A percentile compares a stretch with the other conserved stretches of the same genome.
These are phyloP conservation scores for Bufotes viridis DNA, from an alignment of 2,797 vertebrate species.

Conservation along the genomic window DNA sequence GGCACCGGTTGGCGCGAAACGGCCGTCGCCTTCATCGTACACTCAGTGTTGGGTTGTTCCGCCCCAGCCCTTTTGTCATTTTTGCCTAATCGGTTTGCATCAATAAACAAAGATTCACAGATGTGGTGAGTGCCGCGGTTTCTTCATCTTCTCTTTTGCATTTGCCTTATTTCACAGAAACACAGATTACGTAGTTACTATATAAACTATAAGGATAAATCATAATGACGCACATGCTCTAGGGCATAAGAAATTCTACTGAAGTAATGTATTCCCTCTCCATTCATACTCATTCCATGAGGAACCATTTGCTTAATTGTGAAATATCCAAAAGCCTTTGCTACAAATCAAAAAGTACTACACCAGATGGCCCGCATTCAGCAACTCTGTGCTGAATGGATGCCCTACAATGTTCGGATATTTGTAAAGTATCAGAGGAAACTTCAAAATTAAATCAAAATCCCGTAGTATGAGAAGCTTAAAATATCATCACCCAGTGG, in stretches of 20 bases:
- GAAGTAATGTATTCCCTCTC: conserved; percentile 23
- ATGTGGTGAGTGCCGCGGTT: too few relatives aligned
- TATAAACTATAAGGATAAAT: conserved; percentile 4
- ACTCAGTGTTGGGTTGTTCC: too few relatives aligned
- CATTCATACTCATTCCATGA: conserved; percentile 10
- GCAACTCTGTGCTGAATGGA: conserved; percentile 27
- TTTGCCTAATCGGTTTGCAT: too few relatives aligned
- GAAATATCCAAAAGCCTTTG: conserved; percentile 25
- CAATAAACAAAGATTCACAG: too few relatives aligned
- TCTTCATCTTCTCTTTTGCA: too few relatives aligned
- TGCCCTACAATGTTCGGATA: conserved; percentile 49
- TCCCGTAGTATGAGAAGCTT: conserved; percentile 23
- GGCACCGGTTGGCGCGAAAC: too few relatives aligned
- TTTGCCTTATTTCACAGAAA: not conserved
- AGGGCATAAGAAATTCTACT: not conserved
- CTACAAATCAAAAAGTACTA: conserved; percentile 18
- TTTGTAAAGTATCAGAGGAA: conserved; percentile 23
- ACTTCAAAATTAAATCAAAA: conserved; percentile 46
- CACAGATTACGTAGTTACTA: not conserved
- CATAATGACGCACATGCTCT: not conserved
- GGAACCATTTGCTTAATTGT: conserved; percentile 28
- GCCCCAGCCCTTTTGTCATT: too few relatives aligned
- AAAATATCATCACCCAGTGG: conserved; percentile 45
- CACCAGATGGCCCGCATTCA: conserved; percentile 39
- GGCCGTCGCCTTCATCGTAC: too few relatives aligned